Evolutionary conservation across 1,140 invertebrate species (phyloP), one percentile per base, ranked within the genome.

Genomic region (Melipona quadrifasciata): DNA sequence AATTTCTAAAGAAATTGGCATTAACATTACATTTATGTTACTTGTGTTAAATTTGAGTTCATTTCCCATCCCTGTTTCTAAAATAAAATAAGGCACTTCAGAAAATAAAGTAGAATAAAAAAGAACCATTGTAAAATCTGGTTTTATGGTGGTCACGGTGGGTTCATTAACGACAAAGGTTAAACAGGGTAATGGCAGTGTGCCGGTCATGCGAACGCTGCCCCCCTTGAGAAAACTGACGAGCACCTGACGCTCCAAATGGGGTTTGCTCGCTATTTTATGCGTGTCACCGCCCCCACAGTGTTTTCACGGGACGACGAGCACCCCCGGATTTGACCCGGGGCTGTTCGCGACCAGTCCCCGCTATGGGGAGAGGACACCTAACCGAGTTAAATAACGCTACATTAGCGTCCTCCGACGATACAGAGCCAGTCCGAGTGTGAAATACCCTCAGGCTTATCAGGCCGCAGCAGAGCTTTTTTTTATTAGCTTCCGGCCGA

Each of bases 381-480:
- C 89, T 94, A 94, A 95, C 93, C 91, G 91, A 94, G 94, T 94
- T 94, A 94, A 95, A 95, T 95, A 95, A 95, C 93, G 93, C 92
- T 93, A 94, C 92, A 93, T 94, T 92, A 92, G 90, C 94, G 92
- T 92, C 91, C 91, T 92, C 80, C 61, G 70, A 11, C 89, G 90
- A 91, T 92, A 93, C 91, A 90, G 91, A 89, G 89, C 72, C 85
- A 94, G 94, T 91, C 93, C 93, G 92, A 94, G 94, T 95, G 94
- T 95, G 93, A 95, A 95, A 95, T 95, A 94, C 93, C 91, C 92
- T 92, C 78, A 57, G 91, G 94, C 94, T 94, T 94, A 95, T 95
- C 94, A 92, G 91, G 58, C 85, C 84, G 84, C 90, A 88, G 92
- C 91, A 93, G 90, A 90, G 82, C 85, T 93, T 92, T 93, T n/a